Conservation (phyloP, 2,113 vertebrate species). For the Periophthalmus modestus region DNA sequence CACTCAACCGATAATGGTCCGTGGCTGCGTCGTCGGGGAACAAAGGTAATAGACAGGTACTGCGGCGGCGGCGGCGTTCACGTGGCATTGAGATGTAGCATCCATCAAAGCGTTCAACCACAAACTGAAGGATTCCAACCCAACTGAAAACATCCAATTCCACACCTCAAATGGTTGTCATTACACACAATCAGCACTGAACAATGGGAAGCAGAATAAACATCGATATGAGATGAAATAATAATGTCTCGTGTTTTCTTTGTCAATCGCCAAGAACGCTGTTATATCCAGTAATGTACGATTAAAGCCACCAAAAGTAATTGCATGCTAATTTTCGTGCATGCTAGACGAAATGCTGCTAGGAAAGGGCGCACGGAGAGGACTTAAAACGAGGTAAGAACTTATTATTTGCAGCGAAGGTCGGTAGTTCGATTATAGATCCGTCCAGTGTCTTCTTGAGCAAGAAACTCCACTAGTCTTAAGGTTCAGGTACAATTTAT, state of each 20-base stretch:
- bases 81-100: slow-evolving; percentile 26
- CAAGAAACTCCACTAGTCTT: no score
- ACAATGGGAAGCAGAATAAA: slow-evolving; percentile 61
- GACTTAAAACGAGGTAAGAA: neutral
- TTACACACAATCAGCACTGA: slow-evolving; percentile 44
- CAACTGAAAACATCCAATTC: slow-evolving; percentile 33
- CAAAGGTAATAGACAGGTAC: slow-evolving; percentile 5
- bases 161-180: slow-evolving; percentile 53
- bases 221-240: slow-evolving; percentile 61
- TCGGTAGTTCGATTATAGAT: no score
- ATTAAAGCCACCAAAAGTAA: neutral
- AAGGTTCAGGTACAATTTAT: no score
- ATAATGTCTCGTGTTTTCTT: slow-evolving; percentile 13
- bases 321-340: neutral
- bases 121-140: slow-evolving; percentile 41
- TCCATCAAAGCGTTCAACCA: slow-evolving; percentile 60
- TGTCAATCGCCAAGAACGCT: neutral
- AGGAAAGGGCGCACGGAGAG: neutral
- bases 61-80: neutral
- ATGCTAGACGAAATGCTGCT: neutral
- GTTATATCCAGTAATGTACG: neutral
- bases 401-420: no score
- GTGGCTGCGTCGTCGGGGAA: neutral
- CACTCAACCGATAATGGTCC: slow-evolving; percentile 29
- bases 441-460: no score